Evolutionary conservation across 2,797 vertebrate species (phyloP).

Genomic region (Prunella strophiata): DNA sequence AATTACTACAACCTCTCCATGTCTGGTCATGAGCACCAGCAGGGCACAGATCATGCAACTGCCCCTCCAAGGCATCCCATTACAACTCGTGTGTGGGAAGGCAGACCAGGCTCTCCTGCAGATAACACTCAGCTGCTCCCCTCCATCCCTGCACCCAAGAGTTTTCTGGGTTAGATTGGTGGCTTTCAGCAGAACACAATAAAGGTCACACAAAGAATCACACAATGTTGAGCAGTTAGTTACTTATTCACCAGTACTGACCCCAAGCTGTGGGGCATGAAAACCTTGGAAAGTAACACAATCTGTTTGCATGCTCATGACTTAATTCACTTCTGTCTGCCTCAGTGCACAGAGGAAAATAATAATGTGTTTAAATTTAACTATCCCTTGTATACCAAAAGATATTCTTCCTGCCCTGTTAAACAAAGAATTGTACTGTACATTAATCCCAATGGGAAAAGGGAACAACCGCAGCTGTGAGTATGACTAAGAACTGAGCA

Average conservation of each 20-base stretch:
- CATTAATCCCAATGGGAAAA: slow-evolving; percentile 42
- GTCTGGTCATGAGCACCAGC: background rate
- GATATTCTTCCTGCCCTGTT: slow-evolving; percentile 19
- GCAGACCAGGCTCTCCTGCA: background rate
- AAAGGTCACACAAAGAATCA: background rate
- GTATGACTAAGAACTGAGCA: slow-evolving; percentile 58
- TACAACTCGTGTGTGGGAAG: background rate
- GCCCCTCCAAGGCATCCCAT: background rate
- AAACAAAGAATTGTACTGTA: slow-evolving; percentile 58
- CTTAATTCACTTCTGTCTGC: background rate
- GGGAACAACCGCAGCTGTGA: slow-evolving; percentile 61
- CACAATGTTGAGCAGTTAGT: background rate
- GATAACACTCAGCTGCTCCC: background rate
- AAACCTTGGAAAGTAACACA: slow-evolving; percentile 1
- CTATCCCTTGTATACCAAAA: slow-evolving; percentile 13
- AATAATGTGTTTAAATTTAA: slow-evolving; percentile 24
- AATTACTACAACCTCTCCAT: background rate
- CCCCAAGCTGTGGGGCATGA: background rate
- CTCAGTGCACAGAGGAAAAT: slow-evolving; percentile 24
- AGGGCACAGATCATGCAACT: accelerated
- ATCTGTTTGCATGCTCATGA: background rate
- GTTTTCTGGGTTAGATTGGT: background rate
- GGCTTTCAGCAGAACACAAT: background rate
- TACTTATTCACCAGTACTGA: background rate
- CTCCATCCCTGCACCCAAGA: background rate